These are phyloP conservation scores for Drosophila antonietae DNA, from an alignment of 2,888 invertebrate species.

Conservation along the genomic window DNA sequence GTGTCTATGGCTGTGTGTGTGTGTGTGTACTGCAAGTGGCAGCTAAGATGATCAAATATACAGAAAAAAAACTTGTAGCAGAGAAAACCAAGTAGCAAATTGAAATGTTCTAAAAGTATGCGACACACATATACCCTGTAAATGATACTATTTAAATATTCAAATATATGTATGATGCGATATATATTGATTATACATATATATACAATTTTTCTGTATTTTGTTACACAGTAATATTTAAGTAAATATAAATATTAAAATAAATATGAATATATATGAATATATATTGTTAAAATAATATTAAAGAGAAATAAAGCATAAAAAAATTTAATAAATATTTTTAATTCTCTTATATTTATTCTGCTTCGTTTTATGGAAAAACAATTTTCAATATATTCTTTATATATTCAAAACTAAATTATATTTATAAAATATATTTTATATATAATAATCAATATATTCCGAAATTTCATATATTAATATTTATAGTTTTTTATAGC, in stretches of 20 bases:
- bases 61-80: slow-evolving; percentile 28
- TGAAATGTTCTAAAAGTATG: not conserved
- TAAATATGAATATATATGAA: too few relatives aligned
- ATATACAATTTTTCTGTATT: too few relatives aligned
- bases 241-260: too few relatives aligned
- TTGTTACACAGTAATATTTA: too few relatives aligned
- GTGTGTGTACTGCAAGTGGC: slow-evolving; percentile 69
- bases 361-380: too few relatives aligned
- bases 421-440: not conserved
- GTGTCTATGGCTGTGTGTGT: not conserved
- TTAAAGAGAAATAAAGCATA: too few relatives aligned
- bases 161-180: too few relatives aligned
- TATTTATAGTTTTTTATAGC: not conserved
- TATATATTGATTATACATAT: too few relatives aligned
- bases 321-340: not conserved
- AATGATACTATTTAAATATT: not conserved
- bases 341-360: not conserved
- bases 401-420: not conserved
- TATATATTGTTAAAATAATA: too few relatives aligned
- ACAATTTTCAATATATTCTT: not conserved
- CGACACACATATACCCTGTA: not conserved
- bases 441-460: not conserved
- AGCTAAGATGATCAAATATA: slow-evolving; percentile 79
- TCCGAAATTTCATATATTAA: too few relatives aligned
- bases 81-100: not conserved